Base-by-base conservation (phyloP, 2,888 invertebrate species). In the Agriopis aurantiaria region DNA sequence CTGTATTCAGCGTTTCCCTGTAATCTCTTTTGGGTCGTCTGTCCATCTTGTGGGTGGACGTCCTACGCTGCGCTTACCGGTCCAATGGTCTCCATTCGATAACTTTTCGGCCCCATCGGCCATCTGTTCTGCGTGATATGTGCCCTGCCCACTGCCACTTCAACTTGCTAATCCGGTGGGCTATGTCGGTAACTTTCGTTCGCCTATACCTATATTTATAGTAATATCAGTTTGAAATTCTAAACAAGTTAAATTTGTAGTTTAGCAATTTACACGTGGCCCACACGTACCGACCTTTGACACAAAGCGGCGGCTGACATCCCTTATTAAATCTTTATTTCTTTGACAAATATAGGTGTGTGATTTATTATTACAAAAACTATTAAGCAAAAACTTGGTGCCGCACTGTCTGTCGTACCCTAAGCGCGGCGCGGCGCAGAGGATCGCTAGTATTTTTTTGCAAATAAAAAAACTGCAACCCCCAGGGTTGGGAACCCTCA, bases 321-420 rank as follows among this genome's bases (percentile, higher is more conserved):
- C 62, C 68, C 56, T 43, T 62, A 62, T 62, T 45, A 53, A 43
- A 45, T 12, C 12, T 63, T 75, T 72, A 78, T 74, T 78, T 80
- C 63, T 62, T 49, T 59, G 49, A 14, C 70, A 66, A 81, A 80
- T 81, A 77, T 33, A 33, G 33, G 33, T 77, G 73, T 78, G 82
- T 84, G 83, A 88, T 88, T 87, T 88, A 87, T 88, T 78, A 74
- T 73, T 69, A 80, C 75, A 87, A 87, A 89, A 89, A 88, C 83
- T 82, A 78, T 74, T 72, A 52, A 57, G 82, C 80, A 85, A 90
- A 90, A 89, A 84, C 76, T 61, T 78, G 91, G 90, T 89, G 92
- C 92, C 93, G 86, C 82, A 84, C 86, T 87, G 92, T 92, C 93
- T 93, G 86, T 78, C 75, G 74, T 76, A 72, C 74, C 80, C 81